Evolutionary conservation across 53 echinoderm and acorn worm genomes (phyloP).

Genomic region (Hippasteria phrygiana): DNA sequence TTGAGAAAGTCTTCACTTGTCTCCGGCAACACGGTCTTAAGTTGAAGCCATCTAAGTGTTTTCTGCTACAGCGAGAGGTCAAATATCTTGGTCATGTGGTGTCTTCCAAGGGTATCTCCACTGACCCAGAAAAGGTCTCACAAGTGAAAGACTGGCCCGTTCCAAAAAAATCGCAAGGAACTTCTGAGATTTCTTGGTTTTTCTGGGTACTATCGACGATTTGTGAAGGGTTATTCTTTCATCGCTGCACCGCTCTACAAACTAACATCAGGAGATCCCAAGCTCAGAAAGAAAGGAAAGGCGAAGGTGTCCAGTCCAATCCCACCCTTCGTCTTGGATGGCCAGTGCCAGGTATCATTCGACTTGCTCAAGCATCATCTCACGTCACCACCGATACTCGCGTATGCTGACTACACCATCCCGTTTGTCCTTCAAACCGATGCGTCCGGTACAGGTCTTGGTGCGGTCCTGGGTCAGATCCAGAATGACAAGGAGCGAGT

Average conservation of each 20-base stretch:
- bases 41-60: no score
- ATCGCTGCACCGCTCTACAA: conserved; percentile 38
- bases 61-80: conserved; percentile 9
- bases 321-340: conserved; percentile 12
- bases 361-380: background rate
- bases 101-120: conserved; percentile 26
- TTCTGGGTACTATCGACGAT: no score
- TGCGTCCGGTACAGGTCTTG: no score
- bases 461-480: no score
- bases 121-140: no score
- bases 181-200: conserved; percentile 13
- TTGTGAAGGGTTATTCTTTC: background rate
- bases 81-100: conserved; percentile 32
- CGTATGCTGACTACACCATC: no score
- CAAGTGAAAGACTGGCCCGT: conserved; percentile 8
- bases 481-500: no score
- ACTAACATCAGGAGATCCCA: conserved; percentile 38
- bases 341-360: background rate
- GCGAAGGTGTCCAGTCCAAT: background rate
- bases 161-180: conserved; percentile 17
- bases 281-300: background rate
- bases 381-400: no score
- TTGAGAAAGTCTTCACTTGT: no score
- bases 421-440: no score
- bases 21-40: no score